Evolutionary conservation across 64 coral and sea anemone species (phyloP).

Genomic region (Anthopleura sola): DNA sequence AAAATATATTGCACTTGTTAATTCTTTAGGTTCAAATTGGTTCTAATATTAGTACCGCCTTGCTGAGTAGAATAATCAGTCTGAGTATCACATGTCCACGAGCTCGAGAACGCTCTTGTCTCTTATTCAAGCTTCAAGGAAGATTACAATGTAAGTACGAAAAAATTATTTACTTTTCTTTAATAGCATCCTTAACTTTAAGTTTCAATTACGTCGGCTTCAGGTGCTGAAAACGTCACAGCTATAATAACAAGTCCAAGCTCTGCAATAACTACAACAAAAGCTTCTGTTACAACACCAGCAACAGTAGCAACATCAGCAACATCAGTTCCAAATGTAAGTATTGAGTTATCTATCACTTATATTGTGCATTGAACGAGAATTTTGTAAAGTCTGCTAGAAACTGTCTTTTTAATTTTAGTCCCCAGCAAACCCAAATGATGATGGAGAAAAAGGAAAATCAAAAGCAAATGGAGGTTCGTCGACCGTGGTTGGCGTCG

Average conservation of each 20-base stretch:
- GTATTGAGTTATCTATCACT: not conserved
- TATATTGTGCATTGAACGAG: not conserved
- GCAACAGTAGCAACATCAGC: not conserved
- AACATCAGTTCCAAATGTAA: not conserved
- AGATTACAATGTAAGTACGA: not conserved
- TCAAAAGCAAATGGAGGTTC: not conserved
- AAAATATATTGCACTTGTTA: not conserved
- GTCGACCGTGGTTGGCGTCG: not conserved
- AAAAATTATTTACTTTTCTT: not conserved
- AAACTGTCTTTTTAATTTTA: not conserved
- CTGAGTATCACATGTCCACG: not conserved
- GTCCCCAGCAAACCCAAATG: not conserved
- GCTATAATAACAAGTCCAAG: not conserved
- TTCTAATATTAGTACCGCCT: not conserved
- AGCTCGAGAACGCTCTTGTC: not conserved
- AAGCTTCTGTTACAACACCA: not conserved
- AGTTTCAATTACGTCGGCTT: too few species aligned
- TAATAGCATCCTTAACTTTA: too few species aligned
- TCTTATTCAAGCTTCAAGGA: not conserved
- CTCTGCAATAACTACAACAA: not conserved
- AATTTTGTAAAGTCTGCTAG: too few species aligned
- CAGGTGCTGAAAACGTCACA: not conserved
- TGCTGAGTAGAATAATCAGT: not conserved
- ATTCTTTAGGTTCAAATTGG: not conserved
- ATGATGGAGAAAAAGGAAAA: not conserved